Base-by-base conservation (phyloP, 2,797 vertebrate genomes). In the Lagorchestes hirsutus region DNA sequence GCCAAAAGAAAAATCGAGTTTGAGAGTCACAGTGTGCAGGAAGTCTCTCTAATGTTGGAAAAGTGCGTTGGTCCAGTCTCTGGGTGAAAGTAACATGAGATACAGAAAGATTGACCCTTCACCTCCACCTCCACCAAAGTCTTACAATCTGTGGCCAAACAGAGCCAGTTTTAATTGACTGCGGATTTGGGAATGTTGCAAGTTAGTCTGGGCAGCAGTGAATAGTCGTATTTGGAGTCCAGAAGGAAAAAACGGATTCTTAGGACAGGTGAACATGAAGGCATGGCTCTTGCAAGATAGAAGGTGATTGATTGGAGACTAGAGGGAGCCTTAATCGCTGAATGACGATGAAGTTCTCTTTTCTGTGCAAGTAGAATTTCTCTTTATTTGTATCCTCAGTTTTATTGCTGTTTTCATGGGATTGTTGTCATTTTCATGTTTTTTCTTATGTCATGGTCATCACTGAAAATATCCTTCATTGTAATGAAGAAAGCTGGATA, bases 91-190 rank as follows among this genome's bases (percentile, higher is more conserved):
- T 93, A 95, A 96, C 93, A 90, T 52, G 94, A 95, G 55, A 95
- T 93, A 59, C 91, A 91, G 92, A 92, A 92, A 93, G 94, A 90
- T 90, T 97, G 92, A 95, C 93, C 95, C 91, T 95, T 96, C 58
- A 95, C 95, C 90, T 96, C 90, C 52, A 57, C 28, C 95, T 96
- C 74, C 52, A 82, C 31, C 95, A 59, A 95, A 95, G 93, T 96
- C 92, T 97, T 62, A 0, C 57, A 91, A 95, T 90, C 92, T 93
- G 91, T 90, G 96, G 94, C 92, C 95, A 96, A 93, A 55, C 95
- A 97, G 96, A 98, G 93, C 93, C 92, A 90, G 55, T 97, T 97
- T 97, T 97, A 97, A 97, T 97, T 98, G 97, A 95, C 91, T 67
- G 56, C 96, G 94, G 97, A 98, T 97, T 98, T 97, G 94, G 90